Conservation (phyloP, 37 sponge, comb jelly and placozoan species). For the Cladorhizidae sp. region DNA sequence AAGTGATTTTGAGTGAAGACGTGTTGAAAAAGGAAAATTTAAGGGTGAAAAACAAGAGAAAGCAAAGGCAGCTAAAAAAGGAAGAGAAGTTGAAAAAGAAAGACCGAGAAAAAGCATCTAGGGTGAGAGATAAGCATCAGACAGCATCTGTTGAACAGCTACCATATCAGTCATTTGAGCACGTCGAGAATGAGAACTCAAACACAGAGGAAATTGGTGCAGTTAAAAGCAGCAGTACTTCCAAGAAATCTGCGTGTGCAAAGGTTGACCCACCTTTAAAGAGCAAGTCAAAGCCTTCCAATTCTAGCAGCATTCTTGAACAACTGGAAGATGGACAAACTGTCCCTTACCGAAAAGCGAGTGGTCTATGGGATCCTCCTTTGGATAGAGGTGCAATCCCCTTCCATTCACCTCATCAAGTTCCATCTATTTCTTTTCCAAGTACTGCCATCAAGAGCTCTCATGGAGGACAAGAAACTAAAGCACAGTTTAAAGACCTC, state of each 20-base stretch:
- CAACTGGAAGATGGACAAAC: too few species aligned
- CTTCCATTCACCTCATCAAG: conserved; percentile 10
- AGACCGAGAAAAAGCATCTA: conserved; percentile 30
- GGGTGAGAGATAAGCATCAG: not conserved
- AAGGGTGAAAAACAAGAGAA: conserved; percentile 31
- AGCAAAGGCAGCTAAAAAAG: conserved; percentile 43
- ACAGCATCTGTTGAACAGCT: conserved; percentile 10
- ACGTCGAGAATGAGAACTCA: not conserved
- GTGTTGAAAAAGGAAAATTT: not conserved
- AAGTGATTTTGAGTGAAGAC: not conserved
- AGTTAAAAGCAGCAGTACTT: not conserved
- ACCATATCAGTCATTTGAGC: not conserved
- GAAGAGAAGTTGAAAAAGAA: conserved; percentile 55
- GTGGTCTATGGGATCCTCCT: not conserved
- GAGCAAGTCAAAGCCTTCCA: not conserved
- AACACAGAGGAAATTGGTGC: not conserved
- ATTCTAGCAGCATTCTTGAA: not conserved
- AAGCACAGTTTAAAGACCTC: conserved; percentile 10
- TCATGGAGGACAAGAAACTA: not conserved
- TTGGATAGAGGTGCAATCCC: not conserved
- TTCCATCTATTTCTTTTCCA: conserved; percentile 1
- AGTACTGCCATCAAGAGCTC: conserved; percentile 21
- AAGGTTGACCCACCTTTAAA: not conserved
- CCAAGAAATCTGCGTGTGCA: not conserved
- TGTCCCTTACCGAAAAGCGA: too few species aligned